Percentiles rank a stretch among this genome's conserved stretches.
Evolutionary conservation across 2,888 invertebrate genomes (phyloP).

Genomic region (Dicyrtoma fusca): DNA sequence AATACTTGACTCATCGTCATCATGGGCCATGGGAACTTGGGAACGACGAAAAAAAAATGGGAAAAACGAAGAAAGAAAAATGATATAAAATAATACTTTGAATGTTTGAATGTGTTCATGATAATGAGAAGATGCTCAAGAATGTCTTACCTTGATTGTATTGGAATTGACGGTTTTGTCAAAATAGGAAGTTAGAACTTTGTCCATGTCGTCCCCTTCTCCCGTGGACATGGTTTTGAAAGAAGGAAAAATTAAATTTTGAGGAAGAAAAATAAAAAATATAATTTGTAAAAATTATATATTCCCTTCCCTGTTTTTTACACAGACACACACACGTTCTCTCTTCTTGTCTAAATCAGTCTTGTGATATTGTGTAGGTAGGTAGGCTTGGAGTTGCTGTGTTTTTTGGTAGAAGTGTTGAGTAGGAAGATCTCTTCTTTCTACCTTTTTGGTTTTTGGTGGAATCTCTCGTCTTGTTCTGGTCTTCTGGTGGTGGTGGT

Average conservation of each 20-base stretch:
- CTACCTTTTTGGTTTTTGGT: too few relatives aligned
- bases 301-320: background rate
- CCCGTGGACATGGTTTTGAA: constrained; percentile 11
- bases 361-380: too few relatives aligned
- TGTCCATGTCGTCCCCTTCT: constrained; percentile 56
- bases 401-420: too few relatives aligned
- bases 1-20: background rate
- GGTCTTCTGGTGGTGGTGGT: too few relatives aligned
- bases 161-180: constrained; percentile 57
- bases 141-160: constrained; percentile 54
- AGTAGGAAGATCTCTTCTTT: too few relatives aligned
- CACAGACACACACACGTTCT: too few relatives aligned
- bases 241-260: background rate
- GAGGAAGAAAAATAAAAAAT: constrained; percentile 6
- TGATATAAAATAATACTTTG: background rate
- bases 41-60: too few relatives aligned
- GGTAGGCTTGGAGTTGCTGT: too few relatives aligned
- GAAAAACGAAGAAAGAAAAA: constrained; percentile 1
- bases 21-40: too few relatives aligned
- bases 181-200: constrained; percentile 56
- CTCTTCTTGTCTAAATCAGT: too few relatives aligned
- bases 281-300: background rate
- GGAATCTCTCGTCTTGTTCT: too few relatives aligned
- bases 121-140: background rate
- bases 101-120: background rate